Conservation (phyloP, 2,888 invertebrate genomes). For the Eurois occulta region DNA sequence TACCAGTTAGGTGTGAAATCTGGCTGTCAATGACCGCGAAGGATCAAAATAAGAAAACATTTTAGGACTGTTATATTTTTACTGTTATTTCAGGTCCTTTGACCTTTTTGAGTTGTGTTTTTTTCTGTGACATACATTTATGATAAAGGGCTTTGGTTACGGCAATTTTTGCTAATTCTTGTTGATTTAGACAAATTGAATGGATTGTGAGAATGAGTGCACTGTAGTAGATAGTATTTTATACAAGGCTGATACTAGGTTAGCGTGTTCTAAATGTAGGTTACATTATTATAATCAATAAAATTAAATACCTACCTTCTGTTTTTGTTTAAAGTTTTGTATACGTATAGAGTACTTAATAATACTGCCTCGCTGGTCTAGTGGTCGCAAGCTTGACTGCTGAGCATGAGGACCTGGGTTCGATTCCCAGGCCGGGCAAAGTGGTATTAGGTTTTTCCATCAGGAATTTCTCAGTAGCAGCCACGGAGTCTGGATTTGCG, state of each 20-base stretch:
- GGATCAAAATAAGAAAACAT: constrained; percentile 84
- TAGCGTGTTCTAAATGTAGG: neutral
- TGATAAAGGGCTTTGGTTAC: neutral
- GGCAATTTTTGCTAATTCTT: neutral
- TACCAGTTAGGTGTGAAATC: constrained; percentile 81
- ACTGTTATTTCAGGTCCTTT: constrained; percentile 81
- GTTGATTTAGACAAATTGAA: neutral
- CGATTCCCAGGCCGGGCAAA: too few relatives aligned
- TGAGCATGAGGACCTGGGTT: too few relatives aligned
- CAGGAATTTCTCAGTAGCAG: too few relatives aligned
- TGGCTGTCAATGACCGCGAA: constrained; percentile 88
- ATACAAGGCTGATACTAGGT: neutral
- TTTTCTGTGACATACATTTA: too few relatives aligned
- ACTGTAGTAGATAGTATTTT: neutral
- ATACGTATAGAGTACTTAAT: too few relatives aligned
- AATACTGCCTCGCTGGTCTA: too few relatives aligned
- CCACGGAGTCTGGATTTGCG: too few relatives aligned
- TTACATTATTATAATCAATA: neutral
- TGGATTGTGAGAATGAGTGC: neutral
- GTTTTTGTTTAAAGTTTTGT: too few relatives aligned
- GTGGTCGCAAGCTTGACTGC: too few relatives aligned
- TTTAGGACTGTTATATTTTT: constrained; percentile 77
- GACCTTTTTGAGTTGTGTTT: constrained; percentile 66
- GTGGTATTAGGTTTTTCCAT: too few relatives aligned
- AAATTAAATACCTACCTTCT: too few relatives aligned